Conservation (phyloP, 2,888 invertebrate species). For the Tetramorium bicarinatum region DNA sequence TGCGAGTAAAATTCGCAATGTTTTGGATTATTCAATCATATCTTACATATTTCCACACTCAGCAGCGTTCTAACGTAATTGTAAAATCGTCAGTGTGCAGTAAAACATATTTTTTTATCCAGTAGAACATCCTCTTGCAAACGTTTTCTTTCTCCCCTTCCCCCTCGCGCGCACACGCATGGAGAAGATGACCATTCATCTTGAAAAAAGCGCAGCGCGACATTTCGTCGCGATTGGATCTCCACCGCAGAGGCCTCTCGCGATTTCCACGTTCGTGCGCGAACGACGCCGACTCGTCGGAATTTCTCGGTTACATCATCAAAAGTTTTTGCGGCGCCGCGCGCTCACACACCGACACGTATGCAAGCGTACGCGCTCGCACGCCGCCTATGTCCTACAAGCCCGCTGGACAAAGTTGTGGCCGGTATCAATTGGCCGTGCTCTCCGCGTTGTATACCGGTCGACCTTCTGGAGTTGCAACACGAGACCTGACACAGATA, state of each 20-base stretch:
- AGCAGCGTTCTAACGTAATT: neutral
- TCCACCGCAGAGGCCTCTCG: slow-evolving; percentile 20
- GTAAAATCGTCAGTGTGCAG: slow-evolving; percentile 1
- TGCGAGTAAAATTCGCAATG: slow-evolving; percentile 12
- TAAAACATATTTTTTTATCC: slow-evolving; percentile 3
- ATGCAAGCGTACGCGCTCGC: slow-evolving; percentile 49
- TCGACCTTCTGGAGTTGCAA: slow-evolving; percentile 86
- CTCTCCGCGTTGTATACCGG: slow-evolving; percentile 81
- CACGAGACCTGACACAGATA: slow-evolving; percentile 85
- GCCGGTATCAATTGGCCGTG: slow-evolving; percentile 81
- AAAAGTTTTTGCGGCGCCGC: slow-evolving; percentile 67
- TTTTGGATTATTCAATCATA: neutral
- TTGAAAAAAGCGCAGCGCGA: slow-evolving; percentile 18
- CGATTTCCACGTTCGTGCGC: slow-evolving; percentile 49
- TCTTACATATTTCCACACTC: neutral
- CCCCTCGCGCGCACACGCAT: neutral
- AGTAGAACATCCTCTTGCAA: neutral
- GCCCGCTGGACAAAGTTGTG: slow-evolving; percentile 72
- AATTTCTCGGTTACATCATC: slow-evolving; percentile 76
- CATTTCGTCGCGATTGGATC: slow-evolving; percentile 52
- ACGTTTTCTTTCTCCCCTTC: neutral
- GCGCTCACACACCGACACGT: slow-evolving; percentile 13
- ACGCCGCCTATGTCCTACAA: slow-evolving; percentile 65
- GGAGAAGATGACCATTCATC: neutral
- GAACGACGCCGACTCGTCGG: slow-evolving; percentile 59